Evolutionary conservation across 2,888 invertebrate species (phyloP).

Genomic region (Pinctada fucata): DNA sequence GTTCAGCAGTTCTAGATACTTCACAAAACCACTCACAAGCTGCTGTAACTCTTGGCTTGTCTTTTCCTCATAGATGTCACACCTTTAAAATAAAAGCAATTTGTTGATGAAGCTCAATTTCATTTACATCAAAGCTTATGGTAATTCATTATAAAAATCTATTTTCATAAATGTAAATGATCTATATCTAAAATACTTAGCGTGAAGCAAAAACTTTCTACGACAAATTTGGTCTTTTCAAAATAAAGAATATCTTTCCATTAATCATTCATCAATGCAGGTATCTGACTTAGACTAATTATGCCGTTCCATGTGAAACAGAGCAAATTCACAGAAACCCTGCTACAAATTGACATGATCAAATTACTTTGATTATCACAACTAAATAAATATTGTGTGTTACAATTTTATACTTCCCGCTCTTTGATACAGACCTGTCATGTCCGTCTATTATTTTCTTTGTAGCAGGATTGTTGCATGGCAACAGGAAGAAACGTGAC

Average conservation of each 20-base stretch:
- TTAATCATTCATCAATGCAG: too few relatives aligned
- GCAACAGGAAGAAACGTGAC: conserved; percentile 91
- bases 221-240: too few relatives aligned
- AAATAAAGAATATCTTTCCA: too few relatives aligned
- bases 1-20: conserved; percentile 90
- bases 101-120: not conserved
- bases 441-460: conserved; percentile 79
- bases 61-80: conserved; percentile 89
- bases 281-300: too few relatives aligned
- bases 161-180: not conserved
- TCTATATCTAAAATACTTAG: too few relatives aligned
- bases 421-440: conserved; percentile 45
- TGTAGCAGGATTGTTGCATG: conserved; percentile 87
- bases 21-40: conserved; percentile 75
- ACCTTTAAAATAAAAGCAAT: conserved; percentile 73
- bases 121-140: not conserved
- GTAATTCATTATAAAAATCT: not conserved
- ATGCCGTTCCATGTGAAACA: too few relatives aligned
- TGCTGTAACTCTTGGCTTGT: conserved; percentile 78
- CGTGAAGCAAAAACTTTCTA: too few relatives aligned
- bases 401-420: too few relatives aligned
- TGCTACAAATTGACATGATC: too few relatives aligned
- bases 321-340: too few relatives aligned
- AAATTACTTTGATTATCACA: too few relatives aligned
- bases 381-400: too few relatives aligned